Percentiles rank a stretch among this genome's conserved stretches.
Evolutionary conservation across 2,797 vertebrate genomes (phyloP).

Genomic region (Potorous gilbertii): DNA sequence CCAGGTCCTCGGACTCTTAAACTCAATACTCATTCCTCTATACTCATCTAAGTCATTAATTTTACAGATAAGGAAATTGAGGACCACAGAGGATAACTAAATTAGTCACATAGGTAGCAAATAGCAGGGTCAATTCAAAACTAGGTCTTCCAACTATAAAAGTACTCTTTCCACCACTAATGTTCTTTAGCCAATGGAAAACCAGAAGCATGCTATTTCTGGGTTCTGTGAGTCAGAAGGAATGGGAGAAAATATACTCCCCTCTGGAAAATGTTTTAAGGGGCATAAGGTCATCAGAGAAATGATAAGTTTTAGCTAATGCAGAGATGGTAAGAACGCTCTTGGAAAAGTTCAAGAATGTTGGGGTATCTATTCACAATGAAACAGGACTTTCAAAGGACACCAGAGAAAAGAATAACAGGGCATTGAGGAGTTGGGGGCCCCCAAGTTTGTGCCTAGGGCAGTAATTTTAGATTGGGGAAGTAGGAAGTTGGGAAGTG

Average conservation of each 20-base stretch:
- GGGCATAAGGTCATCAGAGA: neutral
- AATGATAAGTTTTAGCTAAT: neutral
- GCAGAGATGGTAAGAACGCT: neutral
- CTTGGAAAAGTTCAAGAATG: neutral
- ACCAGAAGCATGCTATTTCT: neutral
- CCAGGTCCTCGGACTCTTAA: neutral
- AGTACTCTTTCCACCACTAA: neutral
- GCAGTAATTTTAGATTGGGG: neutral
- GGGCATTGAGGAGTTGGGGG: neutral
- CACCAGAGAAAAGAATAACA: neutral
- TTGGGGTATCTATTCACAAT: neutral
- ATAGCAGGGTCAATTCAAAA: constrained; percentile 23
- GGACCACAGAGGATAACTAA: neutral
- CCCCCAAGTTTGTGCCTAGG: neutral
- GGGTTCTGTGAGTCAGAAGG: neutral
- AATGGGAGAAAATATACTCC: neutral
- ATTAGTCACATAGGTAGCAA: neutral
- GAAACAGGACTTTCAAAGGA: neutral
- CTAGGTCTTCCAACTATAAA: neutral
- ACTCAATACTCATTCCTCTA: neutral
- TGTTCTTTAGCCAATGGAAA: neutral
- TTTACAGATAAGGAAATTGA: constrained; percentile 27
- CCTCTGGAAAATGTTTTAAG: neutral
- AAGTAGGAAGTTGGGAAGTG: neutral
- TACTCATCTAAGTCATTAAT: neutral